These are phyloP conservation scores for Saccostrea cuccullata DNA, from an alignment of 1,140 invertebrate genomes.

Conservation along the genomic window DNA sequence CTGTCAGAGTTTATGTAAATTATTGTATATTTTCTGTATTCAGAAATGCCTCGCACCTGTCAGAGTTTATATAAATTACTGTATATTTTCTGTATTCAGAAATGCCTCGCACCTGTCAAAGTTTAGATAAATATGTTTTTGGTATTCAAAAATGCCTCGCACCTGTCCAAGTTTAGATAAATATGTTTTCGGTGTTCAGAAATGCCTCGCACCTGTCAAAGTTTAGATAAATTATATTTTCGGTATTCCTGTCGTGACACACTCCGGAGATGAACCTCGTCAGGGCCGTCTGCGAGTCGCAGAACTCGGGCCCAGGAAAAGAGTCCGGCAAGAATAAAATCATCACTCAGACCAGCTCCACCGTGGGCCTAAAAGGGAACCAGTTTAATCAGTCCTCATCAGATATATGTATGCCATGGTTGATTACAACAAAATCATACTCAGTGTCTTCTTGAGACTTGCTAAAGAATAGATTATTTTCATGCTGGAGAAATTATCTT, in stretches of 20 bases:
- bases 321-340: slow-evolving; percentile 75
- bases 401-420: too few relatives aligned
- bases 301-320: slow-evolving; percentile 74
- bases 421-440: too few relatives aligned
- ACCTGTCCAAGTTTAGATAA: too few relatives aligned
- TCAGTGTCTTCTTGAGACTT: too few relatives aligned
- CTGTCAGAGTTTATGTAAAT: too few relatives aligned
- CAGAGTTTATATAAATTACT: too few relatives aligned
- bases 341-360: slow-evolving; percentile 76
- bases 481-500: too few relatives aligned
- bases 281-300: slow-evolving; percentile 80
- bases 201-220: slow-evolving; percentile 34
- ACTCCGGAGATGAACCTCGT: slow-evolving; percentile 78
- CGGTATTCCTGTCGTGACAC: slow-evolving; percentile 76
- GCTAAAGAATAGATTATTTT: too few relatives aligned
- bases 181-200: not conserved
- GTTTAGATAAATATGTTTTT: slow-evolving; percentile 56
- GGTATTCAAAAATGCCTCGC: slow-evolving; percentile 76
- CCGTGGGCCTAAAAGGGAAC: slow-evolving; percentile 72
- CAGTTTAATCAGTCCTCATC: not conserved
- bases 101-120: slow-evolving; percentile 34
- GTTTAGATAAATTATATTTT: slow-evolving; percentile 58
- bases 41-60: too few relatives aligned
- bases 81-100: too few relatives aligned
- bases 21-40: too few relatives aligned